phyloP scores from a whole-genome alignment of 2,113 vertebrate genomes.

The Pycnonotus jocosus region DNA sequence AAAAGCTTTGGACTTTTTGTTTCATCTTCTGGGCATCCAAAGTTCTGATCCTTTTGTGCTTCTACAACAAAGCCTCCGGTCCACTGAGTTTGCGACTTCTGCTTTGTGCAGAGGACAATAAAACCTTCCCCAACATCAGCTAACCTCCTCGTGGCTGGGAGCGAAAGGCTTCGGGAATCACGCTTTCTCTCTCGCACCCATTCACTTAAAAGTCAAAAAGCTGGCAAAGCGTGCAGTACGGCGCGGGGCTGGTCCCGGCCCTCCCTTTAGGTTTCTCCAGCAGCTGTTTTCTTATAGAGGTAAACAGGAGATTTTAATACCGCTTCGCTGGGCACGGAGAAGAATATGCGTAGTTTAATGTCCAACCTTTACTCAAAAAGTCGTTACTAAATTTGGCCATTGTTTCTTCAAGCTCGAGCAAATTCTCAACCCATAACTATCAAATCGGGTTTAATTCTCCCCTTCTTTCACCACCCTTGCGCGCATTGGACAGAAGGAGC shows the following conservation, averaged over 20 bases:
- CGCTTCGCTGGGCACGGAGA: not conserved
- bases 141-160: conserved; percentile 24
- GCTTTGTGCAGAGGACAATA: conserved; percentile 42
- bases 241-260: not conserved
- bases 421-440: not conserved
- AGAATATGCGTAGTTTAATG: not conserved
- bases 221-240: not conserved
- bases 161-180: not conserved
- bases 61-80: conserved; percentile 30
- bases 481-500: conserved; percentile 8
- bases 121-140: not conserved
- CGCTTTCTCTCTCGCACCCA: not conserved
- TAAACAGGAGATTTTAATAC: not conserved
- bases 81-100: conserved; percentile 14
- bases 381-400: not conserved
- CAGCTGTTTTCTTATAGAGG: not conserved
- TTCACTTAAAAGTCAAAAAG: not conserved
- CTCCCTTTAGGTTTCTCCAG: not conserved
- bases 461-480: not conserved
- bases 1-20: not conserved
- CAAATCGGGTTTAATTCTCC: not conserved
- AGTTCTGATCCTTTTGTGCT: conserved; percentile 22
- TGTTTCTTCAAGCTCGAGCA: not conserved
- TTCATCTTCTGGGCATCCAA: not conserved
- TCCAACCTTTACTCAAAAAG: not conserved